These are phyloP conservation scores for Arctocebus calabarensis DNA, from an alignment of 2,797 vertebrate species.

Conservation along the genomic window DNA sequence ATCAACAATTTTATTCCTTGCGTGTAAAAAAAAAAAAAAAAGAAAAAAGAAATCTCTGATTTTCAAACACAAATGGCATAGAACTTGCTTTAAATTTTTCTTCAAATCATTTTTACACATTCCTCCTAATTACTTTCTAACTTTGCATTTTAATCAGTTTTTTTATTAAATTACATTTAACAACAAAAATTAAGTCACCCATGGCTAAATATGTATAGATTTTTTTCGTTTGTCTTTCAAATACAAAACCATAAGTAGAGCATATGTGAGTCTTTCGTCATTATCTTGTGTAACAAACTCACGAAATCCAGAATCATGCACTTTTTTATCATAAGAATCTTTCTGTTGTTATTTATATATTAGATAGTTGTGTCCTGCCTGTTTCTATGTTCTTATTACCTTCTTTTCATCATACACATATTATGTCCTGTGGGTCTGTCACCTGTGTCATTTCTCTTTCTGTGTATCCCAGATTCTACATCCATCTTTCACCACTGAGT, in stretches of 20 bases:
- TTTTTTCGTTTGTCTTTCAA: slow-evolving; percentile 36
- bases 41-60: background rate
- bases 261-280: background rate
- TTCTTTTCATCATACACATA: background rate
- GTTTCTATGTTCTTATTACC: background rate
- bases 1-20: slow-evolving; percentile 16
- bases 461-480: background rate
- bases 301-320: background rate
- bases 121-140: background rate
- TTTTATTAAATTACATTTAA: background rate
- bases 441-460: background rate
- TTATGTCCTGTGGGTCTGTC: background rate
- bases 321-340: background rate
- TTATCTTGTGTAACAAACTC: background rate
- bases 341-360: background rate
- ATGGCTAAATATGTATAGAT: background rate
- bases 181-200: background rate
- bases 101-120: slow-evolving; percentile 30
- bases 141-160: slow-evolving; percentile 47
- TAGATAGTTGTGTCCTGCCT: background rate
- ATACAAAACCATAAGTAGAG: background rate
- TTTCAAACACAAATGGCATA: slow-evolving; percentile 21
- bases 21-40: background rate
- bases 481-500: background rate
- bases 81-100: background rate